A percentile compares a stretch with the other conserved stretches of the same genome.
Conservation (phyloP, 64 coral and sea anemone species). For the Montipora capricornis region DNA sequence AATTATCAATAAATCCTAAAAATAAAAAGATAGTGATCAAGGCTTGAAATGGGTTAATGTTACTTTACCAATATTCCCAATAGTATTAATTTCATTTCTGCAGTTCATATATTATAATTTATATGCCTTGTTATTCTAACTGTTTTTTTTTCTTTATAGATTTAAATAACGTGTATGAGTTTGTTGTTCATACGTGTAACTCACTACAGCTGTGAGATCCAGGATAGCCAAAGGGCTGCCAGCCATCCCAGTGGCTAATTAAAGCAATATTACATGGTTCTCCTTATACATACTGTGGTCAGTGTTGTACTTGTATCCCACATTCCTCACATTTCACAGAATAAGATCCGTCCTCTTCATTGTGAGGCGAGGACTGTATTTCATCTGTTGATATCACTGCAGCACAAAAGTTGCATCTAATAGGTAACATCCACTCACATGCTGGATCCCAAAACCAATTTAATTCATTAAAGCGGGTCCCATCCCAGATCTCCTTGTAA, state of each 20-base stretch:
- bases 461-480: slow-evolving; percentile 8
- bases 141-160: too few species aligned
- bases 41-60: background rate
- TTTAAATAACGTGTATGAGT: too few species aligned
- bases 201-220: slow-evolving; percentile 21
- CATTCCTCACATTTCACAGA: slow-evolving; percentile 6
- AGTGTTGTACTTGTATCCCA: background rate
- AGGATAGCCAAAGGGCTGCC: background rate
- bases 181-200: background rate
- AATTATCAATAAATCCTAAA: too few species aligned
- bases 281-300: background rate
- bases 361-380: too few species aligned
- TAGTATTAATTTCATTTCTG: too few species aligned
- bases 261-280: slow-evolving; percentile 50
- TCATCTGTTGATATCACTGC: background rate
- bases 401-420: slow-evolving; percentile 22
- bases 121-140: too few species aligned
- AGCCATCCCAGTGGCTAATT: slow-evolving; percentile 47
- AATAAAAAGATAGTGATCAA: background rate
- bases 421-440: slow-evolving; percentile 21
- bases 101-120: too few species aligned
- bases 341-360: too few species aligned
- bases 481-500: background rate
- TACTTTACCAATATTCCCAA: too few species aligned
- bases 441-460: slow-evolving; percentile 41